A percentile compares a stretch with the other conserved stretches of the same genome.
Conservation (phyloP, 2,888 invertebrate genomes). For the Ornithoptera alexandrae region DNA sequence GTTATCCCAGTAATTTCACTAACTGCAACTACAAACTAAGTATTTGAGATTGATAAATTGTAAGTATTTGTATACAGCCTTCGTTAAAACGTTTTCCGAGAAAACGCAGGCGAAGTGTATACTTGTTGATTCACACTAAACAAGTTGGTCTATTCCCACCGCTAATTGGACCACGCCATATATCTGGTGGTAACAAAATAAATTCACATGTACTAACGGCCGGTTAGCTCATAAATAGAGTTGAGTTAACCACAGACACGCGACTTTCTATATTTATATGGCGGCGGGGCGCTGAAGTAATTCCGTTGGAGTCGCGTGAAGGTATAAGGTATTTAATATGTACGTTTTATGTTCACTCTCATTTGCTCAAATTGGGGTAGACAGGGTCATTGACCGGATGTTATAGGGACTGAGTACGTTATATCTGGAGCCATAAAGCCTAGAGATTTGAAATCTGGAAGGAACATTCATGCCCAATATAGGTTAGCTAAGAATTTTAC, state of each 20-base stretch:
- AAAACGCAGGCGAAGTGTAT: background rate
- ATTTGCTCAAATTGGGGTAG: too few species aligned
- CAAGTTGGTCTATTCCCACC: background rate
- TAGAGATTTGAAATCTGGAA: too few species aligned
- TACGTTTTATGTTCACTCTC: too few species aligned
- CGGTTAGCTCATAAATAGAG: conserved; percentile 34
- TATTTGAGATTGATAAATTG: too few species aligned
- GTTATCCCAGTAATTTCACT: too few species aligned
- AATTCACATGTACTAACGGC: conserved; percentile 32
- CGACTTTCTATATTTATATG: conserved; percentile 17
- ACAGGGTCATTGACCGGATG: too few species aligned
- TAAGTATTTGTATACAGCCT: background rate
- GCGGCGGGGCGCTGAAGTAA: background rate
- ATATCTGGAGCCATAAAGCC: too few species aligned
- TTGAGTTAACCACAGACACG: conserved; percentile 33
- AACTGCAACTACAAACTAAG: too few species aligned
- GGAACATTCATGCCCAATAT: too few species aligned
- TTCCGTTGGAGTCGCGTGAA: too few species aligned
- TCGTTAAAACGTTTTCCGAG: background rate
- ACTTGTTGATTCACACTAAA: conserved; percentile 1
- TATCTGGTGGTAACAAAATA: conserved; percentile 19
- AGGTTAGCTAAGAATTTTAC: too few species aligned
- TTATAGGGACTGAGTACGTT: background rate
- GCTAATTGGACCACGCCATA: conserved; percentile 8
- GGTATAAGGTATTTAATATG: too few species aligned